Evolutionary conservation across 53 echinoderm and acorn worm genomes (phyloP).

Genomic region (Zoroaster sp.): DNA sequence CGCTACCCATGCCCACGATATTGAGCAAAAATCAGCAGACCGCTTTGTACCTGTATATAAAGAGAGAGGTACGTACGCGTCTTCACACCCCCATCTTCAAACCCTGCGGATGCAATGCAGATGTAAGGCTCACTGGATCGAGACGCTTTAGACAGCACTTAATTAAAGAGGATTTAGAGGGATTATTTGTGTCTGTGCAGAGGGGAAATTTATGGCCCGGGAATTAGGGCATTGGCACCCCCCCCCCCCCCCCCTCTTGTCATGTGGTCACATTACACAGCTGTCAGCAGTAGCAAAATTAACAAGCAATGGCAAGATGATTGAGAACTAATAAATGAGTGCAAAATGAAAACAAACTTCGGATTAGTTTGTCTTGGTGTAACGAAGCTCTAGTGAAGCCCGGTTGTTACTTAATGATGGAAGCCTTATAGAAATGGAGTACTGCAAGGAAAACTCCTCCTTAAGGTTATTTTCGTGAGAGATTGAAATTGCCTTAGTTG

Average conservation of each 20-base stretch:
- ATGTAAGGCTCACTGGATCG: conserved; percentile 22
- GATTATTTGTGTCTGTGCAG: conserved; percentile 4
- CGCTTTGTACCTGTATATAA: not conserved
- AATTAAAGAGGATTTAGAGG: conserved; percentile 50
- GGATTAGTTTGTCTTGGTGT: conserved; percentile 30
- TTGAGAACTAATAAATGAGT: not conserved
- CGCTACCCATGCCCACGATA: conserved; percentile 9
- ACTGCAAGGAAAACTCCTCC: not conserved
- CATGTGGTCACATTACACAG: conserved; percentile 15
- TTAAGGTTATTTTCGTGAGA: not conserved
- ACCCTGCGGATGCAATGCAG: conserved; percentile 10
- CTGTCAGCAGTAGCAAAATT: conserved; percentile 44
- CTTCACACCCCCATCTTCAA: not conserved
- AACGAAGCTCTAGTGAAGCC: not conserved
- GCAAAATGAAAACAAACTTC: conserved; percentile 46
- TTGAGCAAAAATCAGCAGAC: conserved; percentile 19
- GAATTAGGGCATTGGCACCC: conserved; percentile 53
- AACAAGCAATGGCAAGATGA: not conserved
- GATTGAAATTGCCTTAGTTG: not conserved
- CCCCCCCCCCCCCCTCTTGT: no score
- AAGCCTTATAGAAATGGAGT: not conserved
- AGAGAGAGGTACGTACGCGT: not conserved
- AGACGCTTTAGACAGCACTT: conserved; percentile 25
- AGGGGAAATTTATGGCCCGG: conserved; percentile 2
- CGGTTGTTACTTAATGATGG: not conserved